These are phyloP conservation scores for Callaeas wilsoni DNA, from an alignment of 2,113 vertebrate genomes.

Conservation along the genomic window DNA sequence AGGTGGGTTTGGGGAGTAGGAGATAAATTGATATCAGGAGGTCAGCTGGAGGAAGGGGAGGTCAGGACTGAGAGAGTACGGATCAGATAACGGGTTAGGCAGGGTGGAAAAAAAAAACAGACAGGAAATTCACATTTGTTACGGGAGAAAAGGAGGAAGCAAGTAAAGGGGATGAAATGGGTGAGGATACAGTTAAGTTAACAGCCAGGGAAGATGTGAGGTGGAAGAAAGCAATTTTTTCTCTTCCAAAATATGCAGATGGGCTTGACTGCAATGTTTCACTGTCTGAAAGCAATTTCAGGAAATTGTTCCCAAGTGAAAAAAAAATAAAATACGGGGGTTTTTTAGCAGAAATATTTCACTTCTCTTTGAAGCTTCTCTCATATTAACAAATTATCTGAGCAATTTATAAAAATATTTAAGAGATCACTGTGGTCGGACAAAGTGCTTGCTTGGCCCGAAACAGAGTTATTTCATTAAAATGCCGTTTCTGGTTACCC, in stretches of 20 bases:
- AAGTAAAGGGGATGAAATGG: neutral
- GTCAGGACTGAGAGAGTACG: neutral
- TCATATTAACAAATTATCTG: slow-evolving; percentile 13
- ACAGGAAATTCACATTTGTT: slow-evolving; percentile 50
- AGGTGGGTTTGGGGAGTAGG: neutral
- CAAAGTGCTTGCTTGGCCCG: neutral
- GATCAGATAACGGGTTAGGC: slow-evolving; percentile 27
- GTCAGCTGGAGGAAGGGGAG: slow-evolving; percentile 37
- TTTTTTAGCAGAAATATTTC: slow-evolving; percentile 8
- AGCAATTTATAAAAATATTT: neutral
- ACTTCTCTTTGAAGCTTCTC: slow-evolving; percentile 13
- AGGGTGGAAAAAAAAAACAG: neutral
- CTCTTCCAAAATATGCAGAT: slow-evolving; percentile 20
- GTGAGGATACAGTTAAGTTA: slow-evolving; percentile 22
- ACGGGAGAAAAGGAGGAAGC: slow-evolving; percentile 40
- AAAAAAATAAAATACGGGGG: accelerated
- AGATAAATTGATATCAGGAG: slow-evolving; percentile 1
- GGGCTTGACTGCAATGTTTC: neutral
- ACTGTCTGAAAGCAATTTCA: neutral
- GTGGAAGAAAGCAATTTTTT: slow-evolving; percentile 5
- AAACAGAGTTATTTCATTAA: neutral
- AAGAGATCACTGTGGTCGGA: neutral
- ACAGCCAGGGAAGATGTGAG: neutral
- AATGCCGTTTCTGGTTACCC: neutral
- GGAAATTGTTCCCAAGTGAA: neutral